Percentiles rank a stretch among this genome's conserved stretches.
These are phyloP conservation scores for Periplaneta americana DNA, from an alignment of 1,140 invertebrate species.

Conservation along the genomic window DNA sequence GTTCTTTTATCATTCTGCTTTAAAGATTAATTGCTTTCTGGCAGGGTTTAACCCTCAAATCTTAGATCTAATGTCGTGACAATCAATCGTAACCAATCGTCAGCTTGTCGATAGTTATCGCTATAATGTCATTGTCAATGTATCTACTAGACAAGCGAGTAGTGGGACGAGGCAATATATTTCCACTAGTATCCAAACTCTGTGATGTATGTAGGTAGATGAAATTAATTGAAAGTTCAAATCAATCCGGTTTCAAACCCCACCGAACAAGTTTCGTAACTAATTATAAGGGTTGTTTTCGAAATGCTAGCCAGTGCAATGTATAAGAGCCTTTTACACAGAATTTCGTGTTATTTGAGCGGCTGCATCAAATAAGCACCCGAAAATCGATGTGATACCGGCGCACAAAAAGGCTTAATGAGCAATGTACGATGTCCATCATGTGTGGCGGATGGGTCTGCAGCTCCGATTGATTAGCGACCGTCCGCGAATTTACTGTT, in stretches of 20 bases:
- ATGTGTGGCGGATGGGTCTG: not conserved
- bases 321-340: not conserved
- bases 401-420: not conserved
- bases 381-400: not conserved
- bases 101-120: too few species aligned
- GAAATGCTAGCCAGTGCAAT: not conserved
- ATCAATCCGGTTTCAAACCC: not conserved
- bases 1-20: too few species aligned
- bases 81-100: too few species aligned
- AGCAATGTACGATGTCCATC: not conserved
- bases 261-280: not conserved
- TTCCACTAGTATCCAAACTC: not conserved
- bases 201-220: not conserved
- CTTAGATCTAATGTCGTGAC: too few species aligned
- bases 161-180: too few species aligned
- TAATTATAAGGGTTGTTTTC: not conserved
- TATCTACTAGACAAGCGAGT: too few species aligned
- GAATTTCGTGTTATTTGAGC: not conserved
- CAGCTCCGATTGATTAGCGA: not conserved
- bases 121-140: too few species aligned
- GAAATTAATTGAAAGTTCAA: not conserved
- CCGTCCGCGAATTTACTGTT: not conserved
- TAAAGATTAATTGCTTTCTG: too few species aligned
- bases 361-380: not conserved
- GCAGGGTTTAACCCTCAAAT: too few species aligned